These are phyloP conservation scores for Pteruthius melanotis DNA, from an alignment of 2,113 vertebrate genomes.

Conservation along the genomic window DNA sequence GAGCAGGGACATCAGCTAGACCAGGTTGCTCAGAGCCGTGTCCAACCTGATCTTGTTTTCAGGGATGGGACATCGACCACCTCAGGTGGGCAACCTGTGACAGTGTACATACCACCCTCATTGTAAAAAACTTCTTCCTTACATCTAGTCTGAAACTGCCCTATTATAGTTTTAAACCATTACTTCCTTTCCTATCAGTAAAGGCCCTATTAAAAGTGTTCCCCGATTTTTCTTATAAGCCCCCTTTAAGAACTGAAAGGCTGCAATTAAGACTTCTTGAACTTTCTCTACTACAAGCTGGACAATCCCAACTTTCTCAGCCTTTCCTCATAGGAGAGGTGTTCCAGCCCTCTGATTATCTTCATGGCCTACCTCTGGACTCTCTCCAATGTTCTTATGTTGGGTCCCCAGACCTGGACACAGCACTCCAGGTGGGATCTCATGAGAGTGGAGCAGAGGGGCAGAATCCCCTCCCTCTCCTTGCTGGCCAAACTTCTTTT, in stretches of 20 bases:
- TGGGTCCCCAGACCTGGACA: fast-evolving
- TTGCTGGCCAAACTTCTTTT: neutral
- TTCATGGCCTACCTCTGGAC: neutral
- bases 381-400: neutral
- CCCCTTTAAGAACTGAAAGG: neutral
- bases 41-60: neutral
- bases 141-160: neutral
- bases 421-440: neutral
- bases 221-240: neutral
- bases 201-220: neutral
- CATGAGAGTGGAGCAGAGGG: neutral
- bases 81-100: no score
- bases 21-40: neutral
- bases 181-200: fast-evolving
- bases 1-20: neutral
- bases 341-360: neutral
- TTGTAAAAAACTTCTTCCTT: neutral
- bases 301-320: neutral
- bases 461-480: fast-evolving
- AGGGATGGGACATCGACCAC: neutral
- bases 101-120: neutral
- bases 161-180: neutral
- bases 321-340: neutral
- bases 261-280: fast-evolving
- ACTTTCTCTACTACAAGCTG: neutral